Percentiles rank a stretch among this genome's conserved stretches.
These are phyloP conservation scores for Pemphredon lugubris DNA, from an alignment of 2,888 invertebrate species.

Conservation along the genomic window DNA sequence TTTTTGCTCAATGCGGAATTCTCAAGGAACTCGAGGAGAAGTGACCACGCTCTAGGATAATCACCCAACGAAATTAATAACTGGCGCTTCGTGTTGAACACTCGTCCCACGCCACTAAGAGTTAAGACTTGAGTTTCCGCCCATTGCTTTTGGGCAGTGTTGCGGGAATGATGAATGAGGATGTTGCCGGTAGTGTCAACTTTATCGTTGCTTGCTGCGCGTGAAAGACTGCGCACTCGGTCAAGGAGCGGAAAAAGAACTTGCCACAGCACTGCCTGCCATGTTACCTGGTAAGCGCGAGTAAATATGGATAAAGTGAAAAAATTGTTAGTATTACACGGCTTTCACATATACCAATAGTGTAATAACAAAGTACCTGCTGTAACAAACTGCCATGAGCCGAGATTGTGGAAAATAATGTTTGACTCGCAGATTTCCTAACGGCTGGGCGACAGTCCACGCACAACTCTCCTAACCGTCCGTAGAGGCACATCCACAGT, in stretches of 20 bases:
- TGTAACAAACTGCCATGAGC: conserved; percentile 95
- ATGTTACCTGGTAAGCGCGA: conserved; percentile 92
- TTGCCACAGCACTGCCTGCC: conserved; percentile 97
- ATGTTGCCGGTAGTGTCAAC: conserved; percentile 96
- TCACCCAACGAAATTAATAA: conserved; percentile 92
- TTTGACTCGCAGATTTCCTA: conserved; percentile 98
- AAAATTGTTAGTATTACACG: no score
- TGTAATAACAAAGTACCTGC: no score
- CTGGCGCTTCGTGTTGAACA: conserved; percentile 94
- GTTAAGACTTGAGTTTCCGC: conserved; percentile 98
- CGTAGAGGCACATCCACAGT: conserved; percentile 97
- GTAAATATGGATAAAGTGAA: no score
- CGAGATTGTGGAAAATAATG: conserved; percentile 97
- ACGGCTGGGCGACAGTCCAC: conserved; percentile 98
- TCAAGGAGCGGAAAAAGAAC: conserved; percentile 97
- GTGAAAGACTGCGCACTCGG: conserved; percentile 90
- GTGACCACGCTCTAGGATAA: conserved; percentile 96
- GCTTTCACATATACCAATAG: no score
- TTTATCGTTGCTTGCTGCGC: conserved; percentile 88
- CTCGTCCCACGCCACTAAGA: conserved; percentile 94
- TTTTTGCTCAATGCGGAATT: conserved; percentile 95
- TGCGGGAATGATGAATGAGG: conserved; percentile 98
- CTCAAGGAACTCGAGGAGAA: conserved; percentile 96
- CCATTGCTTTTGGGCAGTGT: conserved; percentile 99
- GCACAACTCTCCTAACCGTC: conserved; percentile 93